These are phyloP conservation scores for Cataglyphis cursor DNA, from an alignment of 2,888 invertebrate species.

Conservation along the genomic window DNA sequence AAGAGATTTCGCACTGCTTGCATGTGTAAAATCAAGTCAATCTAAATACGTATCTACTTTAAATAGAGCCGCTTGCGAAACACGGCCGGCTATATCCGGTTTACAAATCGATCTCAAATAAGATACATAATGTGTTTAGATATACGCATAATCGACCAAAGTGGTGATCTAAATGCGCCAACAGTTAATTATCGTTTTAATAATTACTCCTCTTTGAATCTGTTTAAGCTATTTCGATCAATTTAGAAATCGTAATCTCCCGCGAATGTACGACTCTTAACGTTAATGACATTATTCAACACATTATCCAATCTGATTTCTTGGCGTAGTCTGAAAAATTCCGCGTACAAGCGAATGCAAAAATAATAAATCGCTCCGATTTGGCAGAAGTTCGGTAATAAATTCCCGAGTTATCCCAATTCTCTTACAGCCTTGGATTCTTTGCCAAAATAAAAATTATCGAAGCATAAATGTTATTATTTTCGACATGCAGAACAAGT, in stretches of 20 bases:
- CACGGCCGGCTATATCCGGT: neutral
- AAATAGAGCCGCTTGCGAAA: neutral
- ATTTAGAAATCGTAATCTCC: constrained; percentile 35
- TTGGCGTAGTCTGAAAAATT: constrained; percentile 8
- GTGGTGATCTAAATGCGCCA: constrained; percentile 45
- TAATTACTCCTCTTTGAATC: constrained; percentile 47
- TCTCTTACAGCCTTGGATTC: constrained; percentile 24
- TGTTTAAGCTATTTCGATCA: constrained; percentile 33
- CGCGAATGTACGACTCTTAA: neutral
- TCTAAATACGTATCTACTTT: constrained; percentile 36
- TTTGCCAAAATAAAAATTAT: constrained; percentile 48
- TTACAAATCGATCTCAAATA: constrained; percentile 14
- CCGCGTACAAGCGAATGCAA: neutral
- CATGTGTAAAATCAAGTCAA: constrained; percentile 10
- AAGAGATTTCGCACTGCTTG: neutral
- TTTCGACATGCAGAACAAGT: neutral
- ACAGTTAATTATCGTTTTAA: constrained; percentile 62
- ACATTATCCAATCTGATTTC: constrained; percentile 12
- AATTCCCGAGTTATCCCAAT: constrained; percentile 41
- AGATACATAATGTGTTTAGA: constrained; percentile 5
- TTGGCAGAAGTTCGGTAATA: constrained; percentile 38
- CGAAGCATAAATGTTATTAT: constrained; percentile 43
- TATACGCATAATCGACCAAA: constrained; percentile 12
- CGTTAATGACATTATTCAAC: neutral
- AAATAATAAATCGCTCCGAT: constrained; percentile 41